Evolutionary conservation across 2,113 vertebrate genomes (phyloP), one percentile per base, ranked within the genome.

Genomic region (Chascanopsetta lugubris): DNA sequence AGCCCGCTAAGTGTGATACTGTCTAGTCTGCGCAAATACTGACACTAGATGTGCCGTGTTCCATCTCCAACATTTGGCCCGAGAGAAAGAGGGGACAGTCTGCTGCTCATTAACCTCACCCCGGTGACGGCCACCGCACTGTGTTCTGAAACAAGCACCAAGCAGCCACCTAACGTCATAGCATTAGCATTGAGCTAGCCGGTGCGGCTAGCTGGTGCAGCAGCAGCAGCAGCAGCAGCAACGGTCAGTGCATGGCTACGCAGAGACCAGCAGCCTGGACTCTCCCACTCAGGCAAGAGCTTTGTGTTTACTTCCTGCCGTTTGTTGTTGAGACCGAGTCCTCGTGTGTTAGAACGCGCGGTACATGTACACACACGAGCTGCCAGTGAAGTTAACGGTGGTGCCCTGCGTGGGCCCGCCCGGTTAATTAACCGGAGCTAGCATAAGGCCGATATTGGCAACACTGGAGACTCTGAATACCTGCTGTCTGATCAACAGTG

Each of bases 211-310:
- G 72, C 80, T 64, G 46, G 55, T n/a, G n/a, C 47, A 80, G 49
- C 72, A 51, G 20, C 68, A 58, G 69, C 60, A 82, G 72, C 79
- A 66, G 48, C 50, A 15, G 17, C 42, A 79, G 48, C 75, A 54
- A n/a, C 71, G 63, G 50, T 51, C 65, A 61, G 70, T 78, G 75
- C 71, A 80, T 76, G 84, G 83, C 78, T 67, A 64, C 74, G 69
- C 71, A 63, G 76, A 80, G 69, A 69, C 72, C 71, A 54, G 54
- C 36, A 60, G 54, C 36, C 12, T 38, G n/a, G 60, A 69, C 66
- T 85, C 48, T 54, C 70, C 77, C 75, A 47, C 61, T 18, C 80
- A 87, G 85, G 79, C 78, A 80, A 82, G 82, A 74, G 53, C 20
- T 64, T 73, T 59, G 58, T 57, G 47, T 85, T 80, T 50, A 72